Base-by-base conservation (phyloP, 2,797 vertebrate genomes). In the Jordanella pulchra region DNA sequence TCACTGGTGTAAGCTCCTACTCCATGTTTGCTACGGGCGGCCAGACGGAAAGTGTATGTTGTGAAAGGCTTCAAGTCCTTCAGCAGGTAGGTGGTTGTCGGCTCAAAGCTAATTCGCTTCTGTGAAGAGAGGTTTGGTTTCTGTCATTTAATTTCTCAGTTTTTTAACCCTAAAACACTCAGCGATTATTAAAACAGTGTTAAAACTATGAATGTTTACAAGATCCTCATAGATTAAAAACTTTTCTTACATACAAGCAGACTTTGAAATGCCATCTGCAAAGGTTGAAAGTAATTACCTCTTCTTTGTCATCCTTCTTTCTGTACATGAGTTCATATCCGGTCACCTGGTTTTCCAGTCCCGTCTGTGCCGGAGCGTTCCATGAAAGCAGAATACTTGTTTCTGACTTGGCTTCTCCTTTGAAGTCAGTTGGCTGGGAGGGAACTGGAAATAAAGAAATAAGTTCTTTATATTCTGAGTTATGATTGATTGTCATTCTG, bases 341-440 rank as follows among this genome's bases (percentile, higher is more conserved):
- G 54, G 95, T 96, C 77, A 99, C 98, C 68, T 96, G 96, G 83
- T 98, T 98, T 84, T 98, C 97, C 75, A 97, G 94, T 50, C 95
- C 94, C 0, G 91, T 93, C 91, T 95, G 95, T 1, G 92, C 93
- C 18, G 97, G 98, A 48, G 97, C 95, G 1, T 95, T 95, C 98
- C 98, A 99, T 17, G 98, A 98, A 45, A 99, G 94, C 73, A 99
- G 89, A 86, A 99, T 96, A 68, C 97, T 99, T 0, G 98, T 99
- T 95, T 99, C 98, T 32, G 98, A 99, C 87, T 99, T 97, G 69
- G 98, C 97, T 91, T 99, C 98, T 64, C 96, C 97, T 95, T 95
- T 99, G 90, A 99, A 99, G 89, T 98, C 97, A 3, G 97, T 67
- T 0, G 98, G 97, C 72, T 99, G 98, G 75, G 97, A 97, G 76